Evolutionary conservation across 2,113 vertebrate genomes (phyloP).

Genomic region (Lamprotornis superbus): DNA sequence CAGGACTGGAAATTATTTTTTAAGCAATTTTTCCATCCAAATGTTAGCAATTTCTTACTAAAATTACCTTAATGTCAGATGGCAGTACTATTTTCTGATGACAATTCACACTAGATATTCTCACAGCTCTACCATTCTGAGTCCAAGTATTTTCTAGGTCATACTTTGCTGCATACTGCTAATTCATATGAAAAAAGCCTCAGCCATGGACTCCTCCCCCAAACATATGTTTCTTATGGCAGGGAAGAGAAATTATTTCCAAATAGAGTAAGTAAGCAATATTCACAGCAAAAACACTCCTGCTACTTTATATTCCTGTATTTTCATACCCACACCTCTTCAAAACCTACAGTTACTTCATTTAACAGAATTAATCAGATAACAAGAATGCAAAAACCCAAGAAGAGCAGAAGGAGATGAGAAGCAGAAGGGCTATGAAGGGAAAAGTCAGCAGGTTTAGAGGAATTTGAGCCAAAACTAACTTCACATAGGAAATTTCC

Average conservation of each 20-base stretch:
- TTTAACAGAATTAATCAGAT: neutral
- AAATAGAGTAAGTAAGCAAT: neutral
- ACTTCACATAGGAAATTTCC: slow-evolving; percentile 46
- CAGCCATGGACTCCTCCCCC: neutral
- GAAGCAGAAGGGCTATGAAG: slow-evolving; percentile 9
- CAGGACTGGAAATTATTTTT: neutral
- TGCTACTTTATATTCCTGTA: slow-evolving; percentile 3
- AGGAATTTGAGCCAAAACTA: slow-evolving; percentile 35
- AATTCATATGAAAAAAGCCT: slow-evolving; percentile 9
- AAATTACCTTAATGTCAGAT: neutral
- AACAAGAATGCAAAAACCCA: neutral
- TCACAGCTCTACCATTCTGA: neutral
- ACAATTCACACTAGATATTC: neutral
- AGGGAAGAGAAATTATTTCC: slow-evolving; percentile 16
- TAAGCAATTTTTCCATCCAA: neutral
- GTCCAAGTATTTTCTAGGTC: slow-evolving; percentile 53
- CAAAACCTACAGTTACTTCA: slow-evolving; percentile 6
- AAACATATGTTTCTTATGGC: slow-evolving; percentile 12
- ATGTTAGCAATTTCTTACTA: neutral
- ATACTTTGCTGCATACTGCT: slow-evolving; percentile 24
- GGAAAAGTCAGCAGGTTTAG: slow-evolving; percentile 28
- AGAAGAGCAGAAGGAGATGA: neutral
- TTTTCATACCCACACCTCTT: slow-evolving; percentile 7
- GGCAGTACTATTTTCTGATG: neutral
- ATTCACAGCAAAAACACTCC: neutral